These are phyloP conservation scores for Allobates femoralis DNA, from an alignment of 2,797 vertebrate genomes.

Conservation along the genomic window DNA sequence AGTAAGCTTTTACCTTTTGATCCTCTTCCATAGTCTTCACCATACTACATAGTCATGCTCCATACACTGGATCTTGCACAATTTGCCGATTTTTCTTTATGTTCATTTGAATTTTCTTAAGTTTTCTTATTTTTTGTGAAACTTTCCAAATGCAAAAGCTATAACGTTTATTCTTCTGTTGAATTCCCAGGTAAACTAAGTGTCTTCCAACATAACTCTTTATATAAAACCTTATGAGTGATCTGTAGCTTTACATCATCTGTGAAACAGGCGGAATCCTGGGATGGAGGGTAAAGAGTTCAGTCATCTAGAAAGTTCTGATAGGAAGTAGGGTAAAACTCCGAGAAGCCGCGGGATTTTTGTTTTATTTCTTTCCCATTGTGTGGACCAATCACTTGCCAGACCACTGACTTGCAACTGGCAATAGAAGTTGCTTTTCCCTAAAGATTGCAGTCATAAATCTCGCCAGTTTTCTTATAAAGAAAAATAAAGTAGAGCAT, in stretches of 20 bases:
- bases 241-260: conserved; percentile 6
- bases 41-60: neutral
- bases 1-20: no score
- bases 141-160: neutral
- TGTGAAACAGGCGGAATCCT: neutral
- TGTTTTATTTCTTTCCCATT: conserved; percentile 22
- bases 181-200: neutral
- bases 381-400: conserved; percentile 19
- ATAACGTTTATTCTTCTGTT: neutral
- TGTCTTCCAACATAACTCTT: neutral
- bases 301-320: neutral
- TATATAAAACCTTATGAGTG: neutral
- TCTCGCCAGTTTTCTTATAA: conserved; percentile 63
- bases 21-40: no score
- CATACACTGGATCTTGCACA: neutral
- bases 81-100: neutral
- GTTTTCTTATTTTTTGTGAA: neutral
- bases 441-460: conserved; percentile 19
- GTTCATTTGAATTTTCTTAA: neutral
- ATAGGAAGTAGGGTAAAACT: neutral
- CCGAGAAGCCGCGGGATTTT: neutral
- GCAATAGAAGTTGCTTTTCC: conserved; percentile 32
- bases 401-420: conserved; percentile 39
- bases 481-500: conserved; percentile 61
- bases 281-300: neutral